A percentile compares a stretch with the other conserved stretches of the same genome.
Conservation (phyloP, 2,797 vertebrate species). For the Alca torda region DNA sequence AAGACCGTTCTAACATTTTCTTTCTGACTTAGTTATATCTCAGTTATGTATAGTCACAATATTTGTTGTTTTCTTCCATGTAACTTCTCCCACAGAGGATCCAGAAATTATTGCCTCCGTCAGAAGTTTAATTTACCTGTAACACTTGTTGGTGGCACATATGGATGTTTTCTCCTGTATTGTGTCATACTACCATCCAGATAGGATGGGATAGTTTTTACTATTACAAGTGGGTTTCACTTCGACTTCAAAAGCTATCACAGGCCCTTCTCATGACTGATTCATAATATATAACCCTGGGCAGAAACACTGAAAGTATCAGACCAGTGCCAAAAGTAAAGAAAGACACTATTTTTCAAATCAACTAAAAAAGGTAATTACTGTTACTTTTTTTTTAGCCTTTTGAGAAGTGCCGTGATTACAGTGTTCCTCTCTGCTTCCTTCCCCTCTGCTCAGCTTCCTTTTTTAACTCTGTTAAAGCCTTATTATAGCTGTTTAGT, state of each 20-base stretch:
- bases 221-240: neutral
- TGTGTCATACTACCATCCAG: neutral
- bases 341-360: neutral
- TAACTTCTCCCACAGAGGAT: neutral
- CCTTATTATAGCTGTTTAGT: neutral
- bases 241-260: neutral
- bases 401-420: neutral
- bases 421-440: neutral
- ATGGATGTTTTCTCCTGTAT: neutral
- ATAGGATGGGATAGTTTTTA: neutral
- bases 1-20: neutral
- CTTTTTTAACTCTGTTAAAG: neutral
- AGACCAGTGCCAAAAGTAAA: neutral
- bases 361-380: neutral
- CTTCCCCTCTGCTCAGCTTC: neutral
- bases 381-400: neutral
- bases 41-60: neutral
- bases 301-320: neutral
- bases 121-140: neutral
- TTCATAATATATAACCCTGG: neutral
- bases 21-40: neutral
- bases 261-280: neutral
- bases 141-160: neutral
- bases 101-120: neutral
- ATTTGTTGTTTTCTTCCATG: neutral